Evolutionary conservation across 2,888 invertebrate species (phyloP), one percentile per base, ranked within the genome.

Genomic region (Venusia cambrica): DNA sequence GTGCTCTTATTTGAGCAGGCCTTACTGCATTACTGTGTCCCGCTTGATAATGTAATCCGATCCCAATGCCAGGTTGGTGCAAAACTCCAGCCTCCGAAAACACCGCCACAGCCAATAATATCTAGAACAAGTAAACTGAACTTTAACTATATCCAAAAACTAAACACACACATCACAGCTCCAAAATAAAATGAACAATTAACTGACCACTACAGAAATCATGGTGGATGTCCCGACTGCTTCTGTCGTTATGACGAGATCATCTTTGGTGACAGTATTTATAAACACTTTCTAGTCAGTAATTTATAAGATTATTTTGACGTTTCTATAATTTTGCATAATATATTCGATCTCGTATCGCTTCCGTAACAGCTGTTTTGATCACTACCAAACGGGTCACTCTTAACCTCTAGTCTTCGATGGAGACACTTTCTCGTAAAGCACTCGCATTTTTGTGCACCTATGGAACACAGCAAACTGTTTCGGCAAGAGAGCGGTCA

Each of bases 201-300:
- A 25, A 73, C 74, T 57, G 44, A 77, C 77, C 73, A 59, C 36
- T 36, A 62, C 17, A 29, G 43, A 18, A 33, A 61, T 51, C 66
- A 69, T 72, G 28, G 54, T 60, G 27, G 32, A 38, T 38, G 37
- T 42, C 42, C 40, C 30, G 45, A 51, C 47, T 45, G 48, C 38
- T 52, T 50, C 46, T 43, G 48, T 56, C 38, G 31, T 59, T 68
- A 65, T 74, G 71, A 59, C 46, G 49, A 28, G 37, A 28, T 26
- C 41, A 22, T 50, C 38, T 41, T 44, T 4, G 45, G 41, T 50
- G 59, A 54, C 62, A 58, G 59, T 67, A 64, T 73, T 67, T 77
- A 72, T 76, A 71, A 70, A 69, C 54, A 58, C 73, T 76, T 74
- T 75, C 73, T 59, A 69, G 55, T 44, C 60, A 38, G 54, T 43